Base-by-base conservation (phyloP, 2,797 vertebrate genomes). In the Lates japonicus region DNA sequence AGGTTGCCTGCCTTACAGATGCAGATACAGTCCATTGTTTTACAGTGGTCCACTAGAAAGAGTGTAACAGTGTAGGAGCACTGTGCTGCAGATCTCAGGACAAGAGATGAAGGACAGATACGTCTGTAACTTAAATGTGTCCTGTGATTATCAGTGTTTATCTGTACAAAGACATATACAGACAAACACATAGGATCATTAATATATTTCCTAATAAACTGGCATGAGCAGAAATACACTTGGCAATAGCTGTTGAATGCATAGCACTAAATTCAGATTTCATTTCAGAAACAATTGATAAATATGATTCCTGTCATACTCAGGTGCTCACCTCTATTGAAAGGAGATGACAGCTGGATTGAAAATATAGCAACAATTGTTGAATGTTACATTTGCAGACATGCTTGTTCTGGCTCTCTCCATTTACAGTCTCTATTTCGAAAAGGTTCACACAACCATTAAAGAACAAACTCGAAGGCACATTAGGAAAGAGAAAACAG, bases 311-410 rank as follows among this genome's bases (percentile, higher is more conserved):
- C 7, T 52, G 0, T n/a, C 6, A 48, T 51, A 16, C 20, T 54
- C 13, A 17, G 0, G n/a, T 3, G 17, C 88, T 87, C 70, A 94
- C 90, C 70, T 87, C 31, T 41, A 3, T 20, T 7, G 20, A 16
- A 16, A n/a, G 29, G 3, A 66, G 39, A 60, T 44, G 4, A 22
- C 37, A 75, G 9, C 10, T 42, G 54, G 2, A 74, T 7, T 39
- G 11, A 4, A 69, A 81, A 80, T 22, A 55, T 0, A 68, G 11
- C 7, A 51, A 54, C 12, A 74, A 25, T 6, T 70, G 65, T 9
- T 52, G 51, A 35, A 35, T 25, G 25, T 70, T 31, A 83, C 51
- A 70, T 46, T 80, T 64, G 74, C 37, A 73, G 54, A 62, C 55
- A 22, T 49, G 37, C 1, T 7, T 70, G 29, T 69, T 76, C 69